Evolutionary conservation across 2,888 invertebrate species (phyloP).

Genomic region (Cephus pygmeus): DNA sequence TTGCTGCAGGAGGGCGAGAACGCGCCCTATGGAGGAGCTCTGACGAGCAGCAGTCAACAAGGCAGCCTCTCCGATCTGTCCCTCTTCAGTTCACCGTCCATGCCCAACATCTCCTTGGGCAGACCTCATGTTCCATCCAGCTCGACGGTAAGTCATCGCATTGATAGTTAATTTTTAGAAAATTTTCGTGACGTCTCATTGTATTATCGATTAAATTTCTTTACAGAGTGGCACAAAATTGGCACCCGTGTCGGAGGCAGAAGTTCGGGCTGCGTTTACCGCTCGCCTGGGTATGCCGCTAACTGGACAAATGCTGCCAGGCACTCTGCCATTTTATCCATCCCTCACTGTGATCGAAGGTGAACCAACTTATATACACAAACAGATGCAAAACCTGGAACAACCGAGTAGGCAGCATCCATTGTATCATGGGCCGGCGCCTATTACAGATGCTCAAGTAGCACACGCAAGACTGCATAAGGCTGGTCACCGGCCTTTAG

Average conservation of each 20-base stretch:
- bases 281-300: slow-evolving; percentile 75
- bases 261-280: slow-evolving; percentile 78
- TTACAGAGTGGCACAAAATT: slow-evolving; percentile 67
- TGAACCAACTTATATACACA: slow-evolving; percentile 65
- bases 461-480: slow-evolving; percentile 78
- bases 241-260: slow-evolving; percentile 80
- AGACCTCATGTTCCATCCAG: slow-evolving; percentile 75
- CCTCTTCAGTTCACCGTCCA: slow-evolving; percentile 93
- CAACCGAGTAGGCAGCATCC: slow-evolving; percentile 60
- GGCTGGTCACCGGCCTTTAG: slow-evolving; percentile 73
- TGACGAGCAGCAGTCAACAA: slow-evolving; percentile 70
- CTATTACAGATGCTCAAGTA: slow-evolving; percentile 75
- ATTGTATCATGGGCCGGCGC: slow-evolving; percentile 64
- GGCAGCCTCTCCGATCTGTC: slow-evolving; percentile 80
- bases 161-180: background rate
- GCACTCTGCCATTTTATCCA: slow-evolving; percentile 78
- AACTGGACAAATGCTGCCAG: slow-evolving; percentile 76
- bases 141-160: slow-evolving; percentile 55
- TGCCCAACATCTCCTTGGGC: slow-evolving; percentile 96
- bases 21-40: slow-evolving; percentile 70
- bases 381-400: slow-evolving; percentile 70
- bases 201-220: background rate
- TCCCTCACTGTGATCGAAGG: slow-evolving; percentile 72
- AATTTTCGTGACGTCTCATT: background rate
- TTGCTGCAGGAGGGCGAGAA: slow-evolving; percentile 77